Conservation (phyloP, 2,797 vertebrate genomes). For the Semotilus atromaculatus region DNA sequence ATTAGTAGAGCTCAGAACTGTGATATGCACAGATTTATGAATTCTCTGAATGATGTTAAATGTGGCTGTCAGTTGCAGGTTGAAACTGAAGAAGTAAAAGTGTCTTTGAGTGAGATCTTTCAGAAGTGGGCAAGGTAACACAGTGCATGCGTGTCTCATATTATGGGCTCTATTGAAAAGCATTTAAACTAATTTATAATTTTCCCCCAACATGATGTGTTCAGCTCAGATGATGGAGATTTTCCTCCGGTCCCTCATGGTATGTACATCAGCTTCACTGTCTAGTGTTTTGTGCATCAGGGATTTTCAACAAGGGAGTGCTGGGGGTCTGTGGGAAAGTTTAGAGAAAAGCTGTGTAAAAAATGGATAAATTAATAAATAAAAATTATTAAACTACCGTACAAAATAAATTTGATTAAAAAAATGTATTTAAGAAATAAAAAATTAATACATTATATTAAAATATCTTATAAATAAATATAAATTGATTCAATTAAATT, state of each 20-base stretch:
- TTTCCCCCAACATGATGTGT: not conserved
- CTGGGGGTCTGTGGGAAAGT: no score
- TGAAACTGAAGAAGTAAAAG: conserved; percentile 7
- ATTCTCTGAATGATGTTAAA: not conserved
- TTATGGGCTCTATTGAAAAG: not conserved
- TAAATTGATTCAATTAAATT: no score
- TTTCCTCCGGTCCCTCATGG: not conserved
- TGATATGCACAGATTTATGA: not conserved
- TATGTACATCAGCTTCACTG: not conserved
- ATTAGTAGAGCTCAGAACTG: not conserved
- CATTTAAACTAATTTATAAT: not conserved
- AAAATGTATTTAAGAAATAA: no score
- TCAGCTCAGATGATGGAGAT: not conserved
- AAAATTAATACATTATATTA: no score
- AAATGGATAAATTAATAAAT: no score
- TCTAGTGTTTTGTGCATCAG: not conserved
- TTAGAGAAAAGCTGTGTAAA: no score
- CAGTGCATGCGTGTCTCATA: not conserved
- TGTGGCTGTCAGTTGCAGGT: conserved; percentile 42
- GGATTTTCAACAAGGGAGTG: no score
- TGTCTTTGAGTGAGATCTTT: conserved; percentile 49
- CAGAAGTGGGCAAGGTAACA: conserved; percentile 49
- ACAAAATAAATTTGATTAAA: no score
- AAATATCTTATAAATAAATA: no score
- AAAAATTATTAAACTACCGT: no score